phyloP scores from a whole-genome alignment of 2,888 invertebrate species.

The Drosophila rellima region DNA sequence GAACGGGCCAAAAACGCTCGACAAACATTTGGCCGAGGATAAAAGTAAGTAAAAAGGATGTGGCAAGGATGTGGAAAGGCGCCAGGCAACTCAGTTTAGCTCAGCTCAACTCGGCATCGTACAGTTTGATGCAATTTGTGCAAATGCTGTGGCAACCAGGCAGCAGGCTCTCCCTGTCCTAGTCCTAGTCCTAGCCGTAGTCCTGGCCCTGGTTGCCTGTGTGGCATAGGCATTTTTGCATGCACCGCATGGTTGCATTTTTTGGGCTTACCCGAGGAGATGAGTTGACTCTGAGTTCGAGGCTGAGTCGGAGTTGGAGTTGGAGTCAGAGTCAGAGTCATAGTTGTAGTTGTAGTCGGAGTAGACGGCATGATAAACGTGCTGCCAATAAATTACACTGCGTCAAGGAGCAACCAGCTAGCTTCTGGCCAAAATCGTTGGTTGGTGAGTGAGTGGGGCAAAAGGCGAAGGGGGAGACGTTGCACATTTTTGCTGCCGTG shows the following conservation, averaged over 20 bases:
- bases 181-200: too few species aligned
- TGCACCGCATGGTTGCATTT: constrained; percentile 80
- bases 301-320: constrained; percentile 20
- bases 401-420: constrained; percentile 64
- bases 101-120: constrained; percentile 18
- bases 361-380: constrained; percentile 79
- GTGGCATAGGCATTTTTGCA: constrained; percentile 79
- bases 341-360: constrained; percentile 41
- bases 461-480: constrained; percentile 22
- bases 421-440: constrained; percentile 28
- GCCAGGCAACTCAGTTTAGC: constrained; percentile 19
- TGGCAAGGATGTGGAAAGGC: constrained; percentile 66
- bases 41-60: constrained; percentile 76
- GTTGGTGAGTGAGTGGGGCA: background rate
- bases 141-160: constrained; percentile 68
- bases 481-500: constrained; percentile 79
- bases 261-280: constrained; percentile 69
- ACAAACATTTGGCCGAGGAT: constrained; percentile 73
- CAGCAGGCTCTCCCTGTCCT: constrained; percentile 1
- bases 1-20: constrained; percentile 71
- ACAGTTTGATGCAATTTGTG: constrained; percentile 72
- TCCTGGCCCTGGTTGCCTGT: background rate
- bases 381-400: constrained; percentile 82
- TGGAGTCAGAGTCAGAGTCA: constrained; percentile 7
- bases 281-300: constrained; percentile 32